phyloP scores from a whole-genome alignment of 2,797 vertebrate species.

The Tragopan temminckii region DNA sequence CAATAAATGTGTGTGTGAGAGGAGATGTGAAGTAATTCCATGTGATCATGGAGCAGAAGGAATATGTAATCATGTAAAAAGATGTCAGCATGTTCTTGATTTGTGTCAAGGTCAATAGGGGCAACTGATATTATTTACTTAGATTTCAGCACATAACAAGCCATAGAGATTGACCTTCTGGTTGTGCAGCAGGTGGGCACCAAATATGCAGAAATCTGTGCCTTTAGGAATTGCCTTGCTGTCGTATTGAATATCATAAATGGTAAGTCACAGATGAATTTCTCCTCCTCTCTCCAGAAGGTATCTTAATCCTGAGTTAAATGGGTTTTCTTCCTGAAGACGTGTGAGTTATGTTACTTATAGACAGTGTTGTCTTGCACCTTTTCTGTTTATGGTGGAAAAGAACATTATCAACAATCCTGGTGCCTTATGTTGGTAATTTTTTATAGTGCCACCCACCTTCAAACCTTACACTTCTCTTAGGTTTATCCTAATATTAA shows the following conservation, averaged over 20 bases:
- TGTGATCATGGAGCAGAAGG: background rate
- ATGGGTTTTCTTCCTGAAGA: background rate
- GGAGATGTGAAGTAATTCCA: background rate
- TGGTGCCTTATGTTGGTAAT: background rate
- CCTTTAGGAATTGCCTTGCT: background rate
- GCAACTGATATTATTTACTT: background rate
- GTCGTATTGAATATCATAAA: background rate
- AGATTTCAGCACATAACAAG: background rate
- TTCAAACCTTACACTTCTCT: background rate
- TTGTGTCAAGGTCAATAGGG: background rate
- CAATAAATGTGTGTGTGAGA: background rate
- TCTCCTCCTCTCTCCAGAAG: background rate
- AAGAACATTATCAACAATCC: background rate
- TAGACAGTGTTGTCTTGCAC: background rate
- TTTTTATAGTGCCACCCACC: conserved; percentile 21
- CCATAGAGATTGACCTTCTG: background rate
- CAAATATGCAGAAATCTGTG: background rate
- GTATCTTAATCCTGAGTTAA: background rate
- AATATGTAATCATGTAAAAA: background rate
- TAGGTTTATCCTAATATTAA: conserved; percentile 35
- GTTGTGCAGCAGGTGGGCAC: background rate
- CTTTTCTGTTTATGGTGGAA: conserved; percentile 9
- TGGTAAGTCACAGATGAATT: background rate
- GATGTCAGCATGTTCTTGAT: background rate
- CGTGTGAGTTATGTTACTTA: background rate